These are phyloP conservation scores for Gavialis gangeticus DNA, from an alignment of 2,113 vertebrate species.

Conservation along the genomic window DNA sequence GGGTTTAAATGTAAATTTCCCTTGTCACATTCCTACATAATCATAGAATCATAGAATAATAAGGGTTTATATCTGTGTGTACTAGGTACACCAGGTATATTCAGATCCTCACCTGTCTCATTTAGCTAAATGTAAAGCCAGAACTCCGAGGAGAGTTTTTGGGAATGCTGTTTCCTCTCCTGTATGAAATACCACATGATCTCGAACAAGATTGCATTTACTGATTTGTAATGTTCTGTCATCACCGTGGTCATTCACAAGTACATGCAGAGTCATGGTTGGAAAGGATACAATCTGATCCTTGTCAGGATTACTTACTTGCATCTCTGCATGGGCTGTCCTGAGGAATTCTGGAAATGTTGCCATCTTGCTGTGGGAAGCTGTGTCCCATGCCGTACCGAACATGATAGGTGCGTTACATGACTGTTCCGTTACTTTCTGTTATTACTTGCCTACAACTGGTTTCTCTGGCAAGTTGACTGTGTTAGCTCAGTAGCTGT, in stretches of 20 bases:
- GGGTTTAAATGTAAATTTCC: not conserved
- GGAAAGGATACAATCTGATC: not conserved
- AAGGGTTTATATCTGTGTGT: not conserved
- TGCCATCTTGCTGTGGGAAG: not conserved
- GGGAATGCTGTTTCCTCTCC: fast-evolving
- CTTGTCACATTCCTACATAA: not conserved
- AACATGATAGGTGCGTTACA: not conserved
- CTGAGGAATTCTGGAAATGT: not conserved
- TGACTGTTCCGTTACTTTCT: not conserved
- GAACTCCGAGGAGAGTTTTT: not conserved
- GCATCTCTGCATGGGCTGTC: not conserved
- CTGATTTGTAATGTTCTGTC: not conserved
- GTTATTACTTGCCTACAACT: not conserved
- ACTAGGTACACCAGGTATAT: not conserved
- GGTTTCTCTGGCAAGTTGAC: not conserved
- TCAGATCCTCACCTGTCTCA: not conserved
- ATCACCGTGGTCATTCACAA: fast-evolving
- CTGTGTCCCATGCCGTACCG: not conserved
- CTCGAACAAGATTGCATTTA: fast-evolving
- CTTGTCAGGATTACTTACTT: not conserved
- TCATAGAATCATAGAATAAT: no score
- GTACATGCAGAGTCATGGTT: not conserved
- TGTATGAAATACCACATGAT: fast-evolving
- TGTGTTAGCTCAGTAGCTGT: not conserved
- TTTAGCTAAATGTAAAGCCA: not conserved